Base-by-base conservation (phyloP, 2,113 vertebrate genomes). In the Alaudala cheleensis region DNA sequence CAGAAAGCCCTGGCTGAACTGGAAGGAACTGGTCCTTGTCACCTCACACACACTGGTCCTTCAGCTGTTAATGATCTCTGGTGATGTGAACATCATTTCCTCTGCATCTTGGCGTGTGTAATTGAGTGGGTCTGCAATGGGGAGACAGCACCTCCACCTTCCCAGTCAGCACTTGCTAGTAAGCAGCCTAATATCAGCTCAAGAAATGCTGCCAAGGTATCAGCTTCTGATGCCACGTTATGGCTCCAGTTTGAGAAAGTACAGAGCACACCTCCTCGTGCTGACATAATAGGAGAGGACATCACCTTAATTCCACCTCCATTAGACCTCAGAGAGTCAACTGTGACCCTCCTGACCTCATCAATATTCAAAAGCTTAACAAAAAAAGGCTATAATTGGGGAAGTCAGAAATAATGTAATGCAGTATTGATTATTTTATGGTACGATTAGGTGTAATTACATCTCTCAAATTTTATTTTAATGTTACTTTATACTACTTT, bases 391-490 rank as follows among this genome's bases (percentile, higher is more conserved):
- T 98, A 97, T 98, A 98, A 98, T 98, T 93, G 90, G 96, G 95
- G 96, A 98, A 98, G 97, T 98, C 98, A 98, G 98, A 98, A 98
- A 98, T 98, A 98, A 98, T 98, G 97, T 97, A 98, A 98, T 98
- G 97, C 97, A 90, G 97, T 98, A 98, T 98, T 98, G 98, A 98
- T 98, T 98, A 98, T 98, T 98, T 98, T 98, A 98, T 98, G 97
- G 98, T 97, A 98, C 93, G 97, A 98, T 98, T 98, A 98, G 97
- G 97, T 97, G 98, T 98, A 98, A 98, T 98, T 98, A 98, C 98
- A 98, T 98, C 97, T 98, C 98, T 98, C 97, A 98, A 98, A 98
- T 98, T 98, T 98, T 98, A 98, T 98, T 98, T 98, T 98, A 98
- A 98, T 98, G 97, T 97, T 98, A 98, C 98, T 98, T 98, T 98